Conservation (phyloP, 2,797 vertebrate species). For the Cynopterus sphinx region DNA sequence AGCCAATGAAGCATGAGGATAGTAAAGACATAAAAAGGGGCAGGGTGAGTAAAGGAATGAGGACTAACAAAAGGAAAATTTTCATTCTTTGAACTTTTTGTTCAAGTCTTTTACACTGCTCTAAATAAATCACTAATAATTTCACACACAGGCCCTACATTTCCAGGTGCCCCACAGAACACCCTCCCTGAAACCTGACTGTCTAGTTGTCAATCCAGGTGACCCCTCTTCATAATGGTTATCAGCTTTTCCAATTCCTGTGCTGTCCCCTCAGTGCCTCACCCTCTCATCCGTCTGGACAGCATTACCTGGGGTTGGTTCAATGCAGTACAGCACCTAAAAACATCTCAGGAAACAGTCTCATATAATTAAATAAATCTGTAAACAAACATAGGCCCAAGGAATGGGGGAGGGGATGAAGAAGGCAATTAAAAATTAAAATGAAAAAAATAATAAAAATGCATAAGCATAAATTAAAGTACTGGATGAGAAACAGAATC, state of each 20-base stretch:
- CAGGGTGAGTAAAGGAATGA: background rate
- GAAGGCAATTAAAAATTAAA: constrained; percentile 58
- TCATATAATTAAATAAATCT: constrained; percentile 46
- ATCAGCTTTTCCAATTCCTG: background rate
- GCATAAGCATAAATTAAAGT: constrained; percentile 32
- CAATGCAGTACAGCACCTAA: background rate
- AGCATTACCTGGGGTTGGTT: background rate
- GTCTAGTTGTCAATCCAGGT: too few species aligned
- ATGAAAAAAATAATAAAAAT: constrained; percentile 50
- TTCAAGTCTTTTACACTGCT: background rate
- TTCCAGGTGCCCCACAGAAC: background rate
- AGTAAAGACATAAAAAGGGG: background rate
- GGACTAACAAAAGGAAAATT: background rate
- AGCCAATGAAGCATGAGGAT: background rate
- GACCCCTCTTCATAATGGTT: background rate
- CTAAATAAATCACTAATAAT: background rate
- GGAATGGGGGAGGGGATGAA: background rate
- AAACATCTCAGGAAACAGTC: constrained; percentile 39
- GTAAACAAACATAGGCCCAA: constrained; percentile 46
- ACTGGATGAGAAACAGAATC: constrained; percentile 51
- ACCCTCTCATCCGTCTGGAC: background rate
- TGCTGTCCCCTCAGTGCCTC: background rate
- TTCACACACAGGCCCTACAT: background rate
- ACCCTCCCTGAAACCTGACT: background rate
- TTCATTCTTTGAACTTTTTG: background rate